Percentiles rank a stretch among this genome's conserved stretches.
These are phyloP conservation scores for Ailuropoda melanoleuca DNA, from an alignment of 2,113 vertebrate genomes.

Conservation along the genomic window DNA sequence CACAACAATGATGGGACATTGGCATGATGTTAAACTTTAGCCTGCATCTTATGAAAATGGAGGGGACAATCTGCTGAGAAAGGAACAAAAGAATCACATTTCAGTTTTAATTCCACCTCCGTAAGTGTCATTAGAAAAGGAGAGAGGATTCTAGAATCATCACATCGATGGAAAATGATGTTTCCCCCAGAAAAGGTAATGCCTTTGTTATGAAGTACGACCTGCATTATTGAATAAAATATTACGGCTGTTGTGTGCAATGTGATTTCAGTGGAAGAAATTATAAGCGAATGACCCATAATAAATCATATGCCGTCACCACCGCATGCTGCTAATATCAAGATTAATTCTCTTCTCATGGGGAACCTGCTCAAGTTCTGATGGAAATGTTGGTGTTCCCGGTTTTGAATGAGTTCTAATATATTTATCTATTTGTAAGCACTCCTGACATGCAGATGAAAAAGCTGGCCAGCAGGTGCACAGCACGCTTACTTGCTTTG, in stretches of 20 bases:
- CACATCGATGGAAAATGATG: constrained; percentile 10
- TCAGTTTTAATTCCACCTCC: constrained; percentile 59
- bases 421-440: constrained; percentile 65
- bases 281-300: constrained; percentile 61
- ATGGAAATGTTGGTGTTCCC: constrained; percentile 38
- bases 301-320: constrained; percentile 71
- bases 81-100: neutral
- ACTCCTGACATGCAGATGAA: constrained; percentile 39
- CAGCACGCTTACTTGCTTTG: neutral
- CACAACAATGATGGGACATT: neutral
- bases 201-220: constrained; percentile 60
- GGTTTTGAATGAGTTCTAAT: constrained; percentile 58
- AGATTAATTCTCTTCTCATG: constrained; percentile 74
- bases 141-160: constrained; percentile 41
- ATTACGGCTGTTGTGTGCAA: constrained; percentile 26
- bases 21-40: neutral
- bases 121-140: constrained; percentile 42
- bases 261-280: constrained; percentile 60
- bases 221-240: constrained; percentile 40
- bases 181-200: neutral
- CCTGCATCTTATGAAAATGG: neutral
- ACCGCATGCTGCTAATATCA: constrained; percentile 54
- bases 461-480: neutral
- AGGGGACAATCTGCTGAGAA: neutral
- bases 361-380: constrained; percentile 59